phyloP scores from a whole-genome alignment of 2,113 vertebrate genomes.

The Tachycineta bicolor region DNA sequence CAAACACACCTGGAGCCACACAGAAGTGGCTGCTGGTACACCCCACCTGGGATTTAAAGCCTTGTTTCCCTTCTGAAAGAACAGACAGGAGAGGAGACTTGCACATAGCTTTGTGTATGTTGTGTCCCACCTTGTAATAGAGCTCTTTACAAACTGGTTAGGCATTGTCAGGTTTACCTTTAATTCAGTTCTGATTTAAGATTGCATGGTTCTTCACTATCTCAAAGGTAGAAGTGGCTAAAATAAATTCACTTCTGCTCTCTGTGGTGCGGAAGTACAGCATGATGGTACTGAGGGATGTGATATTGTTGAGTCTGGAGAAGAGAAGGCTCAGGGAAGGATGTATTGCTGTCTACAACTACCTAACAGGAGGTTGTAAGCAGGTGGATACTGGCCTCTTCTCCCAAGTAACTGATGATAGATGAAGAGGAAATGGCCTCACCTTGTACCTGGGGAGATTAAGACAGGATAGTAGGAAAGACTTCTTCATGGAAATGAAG shows the following conservation, averaged over 20 bases:
- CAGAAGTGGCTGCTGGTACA: not conserved
- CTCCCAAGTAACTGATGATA: not conserved
- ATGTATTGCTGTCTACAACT: not conserved
- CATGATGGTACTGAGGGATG: not conserved
- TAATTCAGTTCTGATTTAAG: not conserved
- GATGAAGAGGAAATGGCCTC: not conserved
- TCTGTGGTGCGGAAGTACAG: not conserved
- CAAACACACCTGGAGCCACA: not conserved
- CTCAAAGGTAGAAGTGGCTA: not conserved
- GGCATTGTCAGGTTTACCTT: not conserved
- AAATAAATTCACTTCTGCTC: not conserved
- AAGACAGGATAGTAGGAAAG: not conserved
- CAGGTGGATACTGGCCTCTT: not conserved
- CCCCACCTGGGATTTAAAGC: accelerated
- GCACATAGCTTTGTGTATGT: not conserved
- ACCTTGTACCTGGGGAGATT: not conserved
- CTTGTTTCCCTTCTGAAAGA: not conserved
- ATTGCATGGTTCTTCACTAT: not conserved
- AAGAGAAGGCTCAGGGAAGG: not conserved
- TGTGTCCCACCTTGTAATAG: not conserved
- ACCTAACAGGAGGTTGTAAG: not conserved
- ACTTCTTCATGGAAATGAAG: not conserved
- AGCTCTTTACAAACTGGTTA: not conserved
- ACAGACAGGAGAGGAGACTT: not conserved
- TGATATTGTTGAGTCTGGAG: not conserved